Evolutionary conservation across 2,113 vertebrate genomes (phyloP), one percentile per base, ranked within the genome.

Genomic region (Psilopsiagon aurifrons): DNA sequence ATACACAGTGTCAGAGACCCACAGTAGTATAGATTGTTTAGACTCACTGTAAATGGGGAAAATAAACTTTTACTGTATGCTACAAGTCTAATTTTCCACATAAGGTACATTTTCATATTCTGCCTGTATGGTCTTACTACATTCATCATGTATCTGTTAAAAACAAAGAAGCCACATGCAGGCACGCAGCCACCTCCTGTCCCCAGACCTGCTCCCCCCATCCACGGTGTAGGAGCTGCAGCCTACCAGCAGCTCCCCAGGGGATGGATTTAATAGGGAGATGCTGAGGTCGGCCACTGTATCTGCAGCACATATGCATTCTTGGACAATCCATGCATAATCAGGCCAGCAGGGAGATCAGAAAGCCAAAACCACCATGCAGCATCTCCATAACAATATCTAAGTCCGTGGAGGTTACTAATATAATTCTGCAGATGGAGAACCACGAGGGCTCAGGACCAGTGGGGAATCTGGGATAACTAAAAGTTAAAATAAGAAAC

Each of bases 331-430:
- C 88, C 83, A 41, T 78, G 75, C 71, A 84, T 97, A 97, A 97
- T 88, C 93, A 81, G 87, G 88, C 92, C 97, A 95, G 92, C 51
- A 67, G 94, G 88, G 96, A 97, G 88, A 81, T 83, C 64, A 70
- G 44, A 87, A 95, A 96, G 64, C 64, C 79, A 86, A 88, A 91
- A 68, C 63, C 63, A 88, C 89, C 73, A 77, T 6, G 10, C 69
- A 91, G 74, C 73, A 97, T 97, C 94, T 97, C 91, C 97, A 96
- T 96, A 97, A 97, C 91, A 97, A 95, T 90, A 90, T 94, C 70
- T 47, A 88, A 93, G 89, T 84, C 95, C 78, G 28, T 39, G 60
- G 43, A 93, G 91, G 23, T 74, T 68, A 47, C 74, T 97, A 97
- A 96, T 92, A 85, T 64, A 96, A 95, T 95, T 97, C 88, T 88